These are phyloP conservation scores for Agonopterix alstromeriana DNA, from an alignment of 2,888 invertebrate species.

Conservation along the genomic window DNA sequence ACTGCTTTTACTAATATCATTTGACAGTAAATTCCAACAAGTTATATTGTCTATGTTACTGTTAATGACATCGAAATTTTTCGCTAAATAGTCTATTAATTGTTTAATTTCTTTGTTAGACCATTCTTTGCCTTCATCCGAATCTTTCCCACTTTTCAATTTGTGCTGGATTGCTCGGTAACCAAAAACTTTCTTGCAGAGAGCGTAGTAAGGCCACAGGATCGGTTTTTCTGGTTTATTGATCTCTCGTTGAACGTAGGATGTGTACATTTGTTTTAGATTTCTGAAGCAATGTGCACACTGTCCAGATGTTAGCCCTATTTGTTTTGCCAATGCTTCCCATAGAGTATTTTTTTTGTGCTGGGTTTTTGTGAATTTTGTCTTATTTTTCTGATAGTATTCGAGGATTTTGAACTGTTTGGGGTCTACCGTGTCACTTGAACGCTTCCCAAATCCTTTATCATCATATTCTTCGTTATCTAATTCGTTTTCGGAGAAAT, in stretches of 20 bases:
- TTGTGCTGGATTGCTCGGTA: constrained; percentile 54
- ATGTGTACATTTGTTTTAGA: constrained; percentile 55
- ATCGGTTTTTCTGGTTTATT: constrained; percentile 58
- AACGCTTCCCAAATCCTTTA: constrained; percentile 32
- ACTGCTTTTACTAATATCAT: constrained; percentile 34
- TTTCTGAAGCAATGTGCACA: constrained; percentile 58
- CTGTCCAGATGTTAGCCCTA: constrained; percentile 45
- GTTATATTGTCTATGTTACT: constrained; percentile 28
- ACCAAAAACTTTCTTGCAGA: constrained; percentile 66
- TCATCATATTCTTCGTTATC: constrained; percentile 45
- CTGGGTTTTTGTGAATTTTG: constrained; percentile 43
- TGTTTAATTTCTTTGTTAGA: constrained; percentile 48
- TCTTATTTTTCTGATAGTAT: constrained; percentile 57
- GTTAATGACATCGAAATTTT: constrained; percentile 37
- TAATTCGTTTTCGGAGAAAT: constrained; percentile 21
- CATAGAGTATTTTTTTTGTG: constrained; percentile 46
- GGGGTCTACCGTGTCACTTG: constrained; percentile 32
- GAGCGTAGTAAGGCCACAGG: constrained; percentile 57
- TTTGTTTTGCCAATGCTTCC: constrained; percentile 44
- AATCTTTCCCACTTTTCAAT: constrained; percentile 43
- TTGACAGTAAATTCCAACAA: constrained; percentile 37
- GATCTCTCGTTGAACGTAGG: constrained; percentile 55
- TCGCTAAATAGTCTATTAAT: constrained; percentile 43
- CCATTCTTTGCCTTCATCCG: constrained; percentile 50
- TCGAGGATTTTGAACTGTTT: constrained; percentile 59